Base-by-base conservation (phyloP, 2,113 vertebrate genomes). In the Casuarius casuarius region DNA sequence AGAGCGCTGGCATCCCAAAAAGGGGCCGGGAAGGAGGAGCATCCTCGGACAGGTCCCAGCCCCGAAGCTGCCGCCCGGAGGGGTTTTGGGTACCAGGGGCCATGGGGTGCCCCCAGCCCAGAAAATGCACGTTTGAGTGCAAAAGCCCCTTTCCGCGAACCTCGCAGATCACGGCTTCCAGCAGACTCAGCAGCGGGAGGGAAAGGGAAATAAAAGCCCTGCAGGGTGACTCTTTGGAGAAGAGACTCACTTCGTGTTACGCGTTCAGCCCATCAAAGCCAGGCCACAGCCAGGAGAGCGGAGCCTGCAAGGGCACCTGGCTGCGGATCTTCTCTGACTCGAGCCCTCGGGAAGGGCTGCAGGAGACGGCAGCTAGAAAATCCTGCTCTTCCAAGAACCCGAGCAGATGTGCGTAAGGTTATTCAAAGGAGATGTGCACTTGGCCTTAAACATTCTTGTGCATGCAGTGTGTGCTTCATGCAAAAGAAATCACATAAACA, bases 331-430 rank as follows among this genome's bases (percentile, higher is more conserved):
- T 11, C 77, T 61, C 67, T 18, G 31, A 74, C 75, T 88, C 76
- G 54, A 93, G 52, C 44, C 83, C 70, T 56, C 61, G 68, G 76
- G 80, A 94, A 73, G n/a, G 80, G 35, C 73, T 51, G 63, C 7
- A 51, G 90, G 94, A 93, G 82, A 35, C 5, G 67, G 94, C 84
- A 90, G 70, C 71, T 79, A 93, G 86, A 77, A 93, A 88, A 90
- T 11, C 11, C 1, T 1, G 35, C 68, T 89, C 86, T 92, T 67
- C 54, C 49, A 68, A 4, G 0, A 40, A 31, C 71, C 54, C n/a
- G 3, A 81, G 90, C 85, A 81, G 90, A 73, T 75, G 83, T 29
- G 13, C 54, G 9, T 18, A 5, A 58, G 84, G 95, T 82, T 85
- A 82, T 58, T 51, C 66, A 89, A 87, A 94, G 92, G 87, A 56